Evolutionary conservation across 1,140 invertebrate genomes (phyloP), one percentile per base, ranked within the genome.

Genomic region (Polypedilum vanderplanki): DNA sequence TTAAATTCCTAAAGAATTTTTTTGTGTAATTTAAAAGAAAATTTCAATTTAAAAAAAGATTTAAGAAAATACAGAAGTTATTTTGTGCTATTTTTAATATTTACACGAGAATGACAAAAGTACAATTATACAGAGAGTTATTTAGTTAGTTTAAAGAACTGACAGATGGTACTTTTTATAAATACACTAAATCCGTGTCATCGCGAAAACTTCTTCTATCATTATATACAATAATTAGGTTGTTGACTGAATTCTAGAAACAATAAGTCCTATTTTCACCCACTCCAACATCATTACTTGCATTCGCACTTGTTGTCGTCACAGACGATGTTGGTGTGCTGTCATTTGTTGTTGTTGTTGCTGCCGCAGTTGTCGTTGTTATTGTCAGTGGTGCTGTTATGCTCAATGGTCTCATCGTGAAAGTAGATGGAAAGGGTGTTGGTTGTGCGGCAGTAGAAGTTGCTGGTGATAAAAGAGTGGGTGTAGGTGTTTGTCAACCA

Each of bases 191-290:
- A 22, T 70, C 65, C 7, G 17, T 70, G 65, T 70, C 17, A 70
- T 70, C 65, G 5, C 20, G 17, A 18, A 18, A 17, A 70, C 9
- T 70, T 70, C 65, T 70, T 18, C 18, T 70, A 20, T 70, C 65
- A 22, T 70, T 70, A 70, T 70, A 70, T 70, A 70, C 65, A 20
- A 70, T 70, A 18, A 70, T 70, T 70, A 70, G 18, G 17, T 70
- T 70, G 18, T 70, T 70, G 17, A 70, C 65, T 70, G 65, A 70
- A 70, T 70, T 70, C 65, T 70, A 70, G 65, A 70, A 70, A 70
- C 65, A 70, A 70, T 70, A 70, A 9, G 65, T 70, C 20, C 65
- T n/a, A 70, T 12, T 70, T 20, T 9, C 20, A 20, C 18, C 10
- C 65, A 70, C 65, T 18, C 17, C 65, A 22, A 17, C 20, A 7